Evolutionary conservation across 2,113 vertebrate species (phyloP).

Genomic region (Bungarus multicinctus): DNA sequence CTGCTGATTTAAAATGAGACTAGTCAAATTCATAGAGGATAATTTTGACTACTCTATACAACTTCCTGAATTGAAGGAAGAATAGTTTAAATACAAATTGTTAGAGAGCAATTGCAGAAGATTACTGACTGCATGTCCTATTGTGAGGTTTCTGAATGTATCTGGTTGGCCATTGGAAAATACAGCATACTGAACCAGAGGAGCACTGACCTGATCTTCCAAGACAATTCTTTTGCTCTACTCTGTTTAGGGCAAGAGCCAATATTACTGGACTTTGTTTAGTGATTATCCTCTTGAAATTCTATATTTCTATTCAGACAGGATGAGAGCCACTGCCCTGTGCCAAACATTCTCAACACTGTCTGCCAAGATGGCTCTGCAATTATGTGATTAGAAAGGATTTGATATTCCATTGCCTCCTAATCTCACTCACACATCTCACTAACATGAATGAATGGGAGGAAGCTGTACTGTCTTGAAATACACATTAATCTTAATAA

Average conservation of each 20-base stretch:
- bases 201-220: background rate
- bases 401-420: slow-evolving; percentile 38
- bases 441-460: background rate
- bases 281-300: background rate
- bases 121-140: background rate
- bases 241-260: background rate
- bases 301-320: slow-evolving; percentile 27
- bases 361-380: slow-evolving; percentile 20
- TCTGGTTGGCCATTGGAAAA: background rate
- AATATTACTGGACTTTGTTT: slow-evolving; percentile 5
- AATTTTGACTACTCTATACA: background rate
- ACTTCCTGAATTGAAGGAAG: background rate
- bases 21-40: background rate
- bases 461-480: slow-evolving; percentile 25
- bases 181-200: background rate
- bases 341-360: slow-evolving; percentile 12
- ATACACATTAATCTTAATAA: slow-evolving; percentile 1
- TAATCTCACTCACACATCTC: slow-evolving; percentile 25
- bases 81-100: background rate
- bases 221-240: background rate
- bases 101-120: background rate
- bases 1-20: background rate
- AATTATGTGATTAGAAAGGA: slow-evolving; percentile 49
- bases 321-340: slow-evolving; percentile 14
- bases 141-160: background rate